Evolutionary conservation across 1,140 invertebrate species (phyloP).

Genomic region (Pachypeltis micranthus): DNA sequence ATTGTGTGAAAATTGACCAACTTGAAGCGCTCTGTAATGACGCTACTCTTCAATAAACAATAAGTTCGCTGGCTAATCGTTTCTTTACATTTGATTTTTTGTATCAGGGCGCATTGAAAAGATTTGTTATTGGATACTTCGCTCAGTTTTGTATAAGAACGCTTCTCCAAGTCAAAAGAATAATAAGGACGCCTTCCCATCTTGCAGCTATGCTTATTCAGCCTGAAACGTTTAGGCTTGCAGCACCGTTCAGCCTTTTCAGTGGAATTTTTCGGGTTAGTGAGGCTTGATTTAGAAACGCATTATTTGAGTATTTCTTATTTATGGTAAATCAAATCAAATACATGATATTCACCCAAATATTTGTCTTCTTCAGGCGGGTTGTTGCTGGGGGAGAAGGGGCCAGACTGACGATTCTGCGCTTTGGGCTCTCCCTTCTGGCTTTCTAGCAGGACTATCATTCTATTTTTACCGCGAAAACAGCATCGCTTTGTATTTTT

Average conservation of each 20-base stretch:
- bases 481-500: conserved; percentile 53
- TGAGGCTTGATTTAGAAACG: background rate
- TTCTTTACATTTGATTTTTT: no score
- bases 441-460: conserved; percentile 46
- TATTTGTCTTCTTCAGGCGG: conserved; percentile 37
- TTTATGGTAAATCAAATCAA: conserved; percentile 11
- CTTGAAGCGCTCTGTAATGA: no score
- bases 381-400: conserved; percentile 46
- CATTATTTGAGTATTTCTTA: conserved; percentile 1
- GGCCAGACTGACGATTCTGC: conserved; percentile 42
- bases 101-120: conserved; percentile 42
- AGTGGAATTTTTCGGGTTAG: conserved; percentile 48
- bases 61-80: no score
- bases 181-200: conserved; percentile 39
- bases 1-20: no score
- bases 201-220: conserved; percentile 41
- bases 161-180: conserved; percentile 39
- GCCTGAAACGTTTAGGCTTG: conserved; percentile 44
- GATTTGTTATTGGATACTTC: conserved; percentile 45
- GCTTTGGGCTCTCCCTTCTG: conserved; percentile 48
- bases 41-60: no score
- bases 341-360: background rate
- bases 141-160: conserved; percentile 46
- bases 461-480: conserved; percentile 53
- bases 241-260: conserved; percentile 49